Base-by-base conservation (phyloP, 2,888 invertebrate genomes). In the Mantis religiosa region DNA sequence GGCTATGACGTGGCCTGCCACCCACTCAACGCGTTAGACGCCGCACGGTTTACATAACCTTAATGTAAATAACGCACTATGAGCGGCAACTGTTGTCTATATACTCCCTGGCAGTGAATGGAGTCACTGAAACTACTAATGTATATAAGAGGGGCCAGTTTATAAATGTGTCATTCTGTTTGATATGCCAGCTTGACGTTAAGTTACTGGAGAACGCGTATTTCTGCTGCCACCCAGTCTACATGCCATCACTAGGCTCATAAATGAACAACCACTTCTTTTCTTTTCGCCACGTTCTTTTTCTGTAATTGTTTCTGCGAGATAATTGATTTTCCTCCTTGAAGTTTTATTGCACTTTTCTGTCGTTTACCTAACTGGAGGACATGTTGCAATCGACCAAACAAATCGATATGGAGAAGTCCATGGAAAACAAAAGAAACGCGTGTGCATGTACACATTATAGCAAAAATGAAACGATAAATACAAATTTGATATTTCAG, bases 121-220 rank as follows among this genome's bases (percentile, higher is more conserved):
- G 85, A 85, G 47, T 27, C 85, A 47, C 85, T 85, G 85, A 85
- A 85, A 27, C 85, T 85, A 47, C 85, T 85, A 85, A 85, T 85
- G 85, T 85, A 47, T 85, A 85, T 85, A 54, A 88, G 88, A 83
- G 54, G 15, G 88, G 47, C 28, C 47, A 47, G 88, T 88, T 88
- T 88, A 88, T 88, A 88, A 88, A 88, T 88, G 88, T 88, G 88
- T 88, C 88, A 84, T 83, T 88, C 30, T 83, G 88, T 28, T 27
- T 88, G 88, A 88, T 54, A 54, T 88, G 88, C 83, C 71, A 83
- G 88, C 83, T 83, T 88, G 88, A 85, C 85, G n/a, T 85, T 47
- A 47, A 85, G 85, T 85, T 85, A 85, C 85, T 85, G 47, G 20
- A 85, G 54, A 85, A 47, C 85, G 14, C 85, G 41, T 41, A 85